Base-by-base conservation (phyloP, 2,797 vertebrate species). In the Xiphorhynchus erythropygius region DNA sequence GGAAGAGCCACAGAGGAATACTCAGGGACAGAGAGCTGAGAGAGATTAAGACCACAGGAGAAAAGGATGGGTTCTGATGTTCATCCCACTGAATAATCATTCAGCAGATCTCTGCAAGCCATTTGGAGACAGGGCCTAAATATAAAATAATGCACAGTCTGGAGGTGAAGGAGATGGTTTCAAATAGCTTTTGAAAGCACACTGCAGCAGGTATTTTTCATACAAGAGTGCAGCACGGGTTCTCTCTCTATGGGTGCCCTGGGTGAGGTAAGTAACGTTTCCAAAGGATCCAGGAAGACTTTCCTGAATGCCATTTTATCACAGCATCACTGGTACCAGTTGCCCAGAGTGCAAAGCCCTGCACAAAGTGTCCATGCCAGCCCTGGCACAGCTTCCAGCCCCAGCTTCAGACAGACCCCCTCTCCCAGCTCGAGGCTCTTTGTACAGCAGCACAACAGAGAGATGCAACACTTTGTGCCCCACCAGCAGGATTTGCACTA, bases 21-120 rank as follows among this genome's bases (percentile, higher is more conserved):
- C 75, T 85, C 57, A 39, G 75, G 71, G 62, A 75, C 37, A 30
- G 62, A 73, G 62, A 88, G 44, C 47, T 88, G 77, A 95, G 84
- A 93, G 79, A 84, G 84, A 96, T 78, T 57, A 84, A 69, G 65
- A 63, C 15, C 59, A 37, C 1, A 9, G 55, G 57, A 89, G 50
- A 69, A 93, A 96, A 71, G 47, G 65, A 87, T 69, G 30, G 32
- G 53, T 64, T 95, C 87, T 89, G 93, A 75, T 42, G 42, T 47
- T 52, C 82, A 73, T 87, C 75, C 52, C 84, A 76, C 62, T 88
- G 94, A 84, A 87, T 91, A 88, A 76, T 79, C 1, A 0, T 79
- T 90, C 93, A 32, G 6, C 0, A 86, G 80, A 67, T 10, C 44
- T 82, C 70, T 47, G 63, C 14, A 52, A 91, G 47, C 33, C 63